Evolutionary conservation across 2,797 vertebrate genomes (phyloP), one percentile per base, ranked within the genome.

Genomic region (Hemitrygon akajei): DNA sequence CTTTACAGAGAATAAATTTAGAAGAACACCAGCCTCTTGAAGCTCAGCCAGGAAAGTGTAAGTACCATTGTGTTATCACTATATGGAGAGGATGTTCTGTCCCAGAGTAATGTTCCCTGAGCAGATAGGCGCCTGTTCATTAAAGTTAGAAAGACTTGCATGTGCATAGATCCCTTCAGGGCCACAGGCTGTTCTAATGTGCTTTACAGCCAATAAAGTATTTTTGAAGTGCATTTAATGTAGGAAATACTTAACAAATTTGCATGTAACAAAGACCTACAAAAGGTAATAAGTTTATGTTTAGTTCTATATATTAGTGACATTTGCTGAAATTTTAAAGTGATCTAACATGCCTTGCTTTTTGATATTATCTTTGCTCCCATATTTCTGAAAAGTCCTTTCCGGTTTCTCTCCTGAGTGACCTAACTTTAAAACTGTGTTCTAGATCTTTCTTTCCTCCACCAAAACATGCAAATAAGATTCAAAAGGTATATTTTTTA

Each of bases 51-150:
- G 91, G 10, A 56, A 47, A 76, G 91, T 75, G 40, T 75, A 75
- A 93, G 91, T 76, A 58, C 14, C 71, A 93, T 58, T 58, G 56
- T 93, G 91, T 93, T 69, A 56, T 76, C 27, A 7, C 91, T 56
- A n/a, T 58, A 18, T 71, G 91, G 12, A 93, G 69, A 76, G 71
- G 40, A 93, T 93, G 91, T 93, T 93, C 91, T 93, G 91, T 93
- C 91, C 91, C 71, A 76, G 69, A 76, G 91, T 58, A 93, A 93
- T 93, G 91, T 93, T 93, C 91, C 91, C 75, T 71, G 40, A 93
- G 11, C 69, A 93, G 91, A 76, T 40, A 93, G 86, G 71, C 37
- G 91, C 91, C 91, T 93, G 27, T 58, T 93, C 71, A 93, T 93
- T 76, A 93, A 76, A 56, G 73, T 18, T 37, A 75, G 71, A 93